Conservation (phyloP, 2,113 vertebrate genomes). For the Syngnathus floridae region DNA sequence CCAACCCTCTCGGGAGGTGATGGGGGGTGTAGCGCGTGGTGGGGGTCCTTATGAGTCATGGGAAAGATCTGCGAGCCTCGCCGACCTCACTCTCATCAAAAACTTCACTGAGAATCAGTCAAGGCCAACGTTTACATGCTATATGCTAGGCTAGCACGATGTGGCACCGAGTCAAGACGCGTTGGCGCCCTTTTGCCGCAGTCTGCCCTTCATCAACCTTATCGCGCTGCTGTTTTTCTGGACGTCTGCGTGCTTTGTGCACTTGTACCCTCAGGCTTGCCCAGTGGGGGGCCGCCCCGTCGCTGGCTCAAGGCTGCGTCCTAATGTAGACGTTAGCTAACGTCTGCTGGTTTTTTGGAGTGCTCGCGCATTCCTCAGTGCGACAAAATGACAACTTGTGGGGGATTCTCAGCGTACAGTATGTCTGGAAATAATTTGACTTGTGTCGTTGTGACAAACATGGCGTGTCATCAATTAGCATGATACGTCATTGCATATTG, state of each 20-base stretch:
- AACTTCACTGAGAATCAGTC: background rate
- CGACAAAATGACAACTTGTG: background rate
- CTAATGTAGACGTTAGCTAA: background rate
- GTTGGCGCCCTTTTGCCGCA: background rate
- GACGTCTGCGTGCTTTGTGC: background rate
- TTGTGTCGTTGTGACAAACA: too few species aligned
- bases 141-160: background rate
- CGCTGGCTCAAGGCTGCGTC: background rate
- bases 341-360: background rate
- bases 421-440: background rate
- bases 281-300: too few species aligned
- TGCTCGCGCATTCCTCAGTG: background rate
- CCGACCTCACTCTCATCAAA: background rate
- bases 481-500: too few species aligned
- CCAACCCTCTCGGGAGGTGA: background rate
- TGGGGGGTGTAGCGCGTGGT: background rate
- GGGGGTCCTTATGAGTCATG: conserved; percentile 2
- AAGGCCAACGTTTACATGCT: background rate
- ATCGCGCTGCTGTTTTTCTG: background rate
- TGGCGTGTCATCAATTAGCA: too few species aligned
- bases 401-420: too few species aligned
- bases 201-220: background rate
- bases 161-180: too few species aligned
- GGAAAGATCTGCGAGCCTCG: background rate
- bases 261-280: background rate